Evolutionary conservation across 2,113 vertebrate species (phyloP), one percentile per base, ranked within the genome.

Genomic region (Callipepla squamata): DNA sequence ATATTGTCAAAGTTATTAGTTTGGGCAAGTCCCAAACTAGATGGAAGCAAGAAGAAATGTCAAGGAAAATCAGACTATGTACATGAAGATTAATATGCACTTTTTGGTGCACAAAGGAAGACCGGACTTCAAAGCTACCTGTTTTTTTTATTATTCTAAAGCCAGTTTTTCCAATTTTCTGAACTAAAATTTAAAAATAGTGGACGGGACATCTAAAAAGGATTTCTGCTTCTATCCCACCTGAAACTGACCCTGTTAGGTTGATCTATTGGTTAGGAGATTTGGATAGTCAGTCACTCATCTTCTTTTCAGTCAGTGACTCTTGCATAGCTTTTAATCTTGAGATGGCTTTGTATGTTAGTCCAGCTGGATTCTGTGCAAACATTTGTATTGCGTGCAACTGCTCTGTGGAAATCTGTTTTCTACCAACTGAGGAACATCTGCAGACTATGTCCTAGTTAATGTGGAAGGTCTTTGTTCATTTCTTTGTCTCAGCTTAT

Each of bases 391-490:
- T 83, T 86, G 59, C 44, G 74, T 78, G 38, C 55, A 92, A 96
- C 90, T 92, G 87, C 93, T 95, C 90, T 69, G 90, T 89, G 70
- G 58, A 97, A 97, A 95, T 96, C 95, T 96, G 95, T 85, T 97
- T 95, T 88, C 93, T 86, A 82, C 89, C 89, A 94, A 80, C 89
- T 80, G 92, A 87, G 95, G 90, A 96, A 96, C 96, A 95, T 97
- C 95, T 96, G 95, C 87, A 96, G 84, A 90, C 94, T 92, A 91
- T 81, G 51, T 76, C 65, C 70, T 92, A 87, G 85, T 94, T 95
- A 92, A 84, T 90, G 82, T 67, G 87, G 76, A 91, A 87, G 22
- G 66, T 83, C 70, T 96, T 82, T 92, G 90, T 85, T 92, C 38
- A 76, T 89, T 93, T 89, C 65, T 95, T 94, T 89, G 40, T 89